Evolutionary conservation across 2,888 invertebrate genomes (phyloP).

Genomic region (Platycheirus albimanus): DNA sequence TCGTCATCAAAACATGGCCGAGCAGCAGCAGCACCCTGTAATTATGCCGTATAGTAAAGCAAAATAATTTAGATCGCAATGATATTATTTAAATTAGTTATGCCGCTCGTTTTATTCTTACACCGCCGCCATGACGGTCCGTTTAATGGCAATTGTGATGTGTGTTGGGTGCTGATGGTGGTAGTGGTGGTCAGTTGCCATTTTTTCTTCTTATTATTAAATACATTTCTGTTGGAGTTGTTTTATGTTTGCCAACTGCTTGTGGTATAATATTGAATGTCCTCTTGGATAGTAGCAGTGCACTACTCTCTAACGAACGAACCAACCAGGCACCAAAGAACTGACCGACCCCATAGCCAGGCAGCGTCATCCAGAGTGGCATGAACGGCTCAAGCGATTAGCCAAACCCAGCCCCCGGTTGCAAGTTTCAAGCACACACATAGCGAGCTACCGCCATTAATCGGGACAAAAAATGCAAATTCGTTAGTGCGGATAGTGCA

Average conservation of each 20-base stretch:
- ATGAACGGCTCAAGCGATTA: slow-evolving; percentile 71
- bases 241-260: slow-evolving; percentile 51
- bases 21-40: slow-evolving; percentile 58
- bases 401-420: slow-evolving; percentile 70
- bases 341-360: too few species aligned
- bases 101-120: slow-evolving; percentile 67
- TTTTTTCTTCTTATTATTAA: slow-evolving; percentile 21
- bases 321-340: slow-evolving; percentile 11
- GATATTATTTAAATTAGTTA: slow-evolving; percentile 74
- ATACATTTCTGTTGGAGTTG: slow-evolving; percentile 41
- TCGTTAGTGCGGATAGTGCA: too few species aligned
- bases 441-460: slow-evolving; percentile 58
- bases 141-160: neutral
- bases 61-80: slow-evolving; percentile 74
- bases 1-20: slow-evolving; percentile 64
- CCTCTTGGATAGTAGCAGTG: slow-evolving; percentile 49
- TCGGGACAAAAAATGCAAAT: slow-evolving; percentile 67
- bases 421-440: slow-evolving; percentile 40
- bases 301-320: slow-evolving; percentile 52
- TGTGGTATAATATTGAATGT: slow-evolving; percentile 43
- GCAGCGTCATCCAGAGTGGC: slow-evolving; percentile 42
- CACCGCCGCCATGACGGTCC: slow-evolving; percentile 44
- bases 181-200: slow-evolving; percentile 66
- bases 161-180: slow-evolving; percentile 21
- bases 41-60: slow-evolving; percentile 71